A percentile compares a stretch with the other conserved stretches of the same genome.
phyloP scores from a whole-genome alignment of 2,797 vertebrate species.

The Poecilia velifera region DNA sequence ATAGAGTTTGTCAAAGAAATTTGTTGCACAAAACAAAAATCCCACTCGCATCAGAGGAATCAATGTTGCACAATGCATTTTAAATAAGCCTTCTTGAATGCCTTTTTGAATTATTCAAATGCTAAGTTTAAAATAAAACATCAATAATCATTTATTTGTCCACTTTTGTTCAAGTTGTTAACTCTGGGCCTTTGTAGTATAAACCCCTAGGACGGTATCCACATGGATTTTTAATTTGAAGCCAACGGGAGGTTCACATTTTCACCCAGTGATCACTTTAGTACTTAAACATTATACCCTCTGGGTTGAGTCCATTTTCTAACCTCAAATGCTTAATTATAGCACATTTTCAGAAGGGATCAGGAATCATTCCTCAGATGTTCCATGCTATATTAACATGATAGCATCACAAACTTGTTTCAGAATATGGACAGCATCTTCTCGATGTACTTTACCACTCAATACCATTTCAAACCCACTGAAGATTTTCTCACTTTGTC shows the following conservation, averaged over 20 bases:
- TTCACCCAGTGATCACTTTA: background rate
- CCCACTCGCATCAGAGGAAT: constrained; percentile 2
- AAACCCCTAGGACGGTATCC: background rate
- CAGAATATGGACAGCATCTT: background rate
- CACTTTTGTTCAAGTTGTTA: background rate
- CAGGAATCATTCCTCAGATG: background rate
- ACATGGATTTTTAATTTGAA: too few species aligned
- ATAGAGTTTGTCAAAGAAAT: constrained; percentile 6
- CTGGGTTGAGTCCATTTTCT: background rate
- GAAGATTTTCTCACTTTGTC: background rate
- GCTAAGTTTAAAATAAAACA: background rate
- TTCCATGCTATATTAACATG: background rate
- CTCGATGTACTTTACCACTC: too few species aligned
- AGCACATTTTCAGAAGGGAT: background rate
- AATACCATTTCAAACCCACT: background rate
- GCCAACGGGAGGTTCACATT: background rate
- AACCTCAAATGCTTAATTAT: background rate
- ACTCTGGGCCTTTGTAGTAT: background rate
- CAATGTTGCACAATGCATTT: background rate
- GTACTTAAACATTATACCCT: background rate
- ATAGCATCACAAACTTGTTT: background rate
- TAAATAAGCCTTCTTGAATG: background rate
- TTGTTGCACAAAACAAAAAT: background rate
- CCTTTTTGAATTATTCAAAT: background rate
- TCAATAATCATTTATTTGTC: background rate